phyloP scores from a whole-genome alignment of 2,888 invertebrate genomes.

The Capitulum mitella region DNA sequence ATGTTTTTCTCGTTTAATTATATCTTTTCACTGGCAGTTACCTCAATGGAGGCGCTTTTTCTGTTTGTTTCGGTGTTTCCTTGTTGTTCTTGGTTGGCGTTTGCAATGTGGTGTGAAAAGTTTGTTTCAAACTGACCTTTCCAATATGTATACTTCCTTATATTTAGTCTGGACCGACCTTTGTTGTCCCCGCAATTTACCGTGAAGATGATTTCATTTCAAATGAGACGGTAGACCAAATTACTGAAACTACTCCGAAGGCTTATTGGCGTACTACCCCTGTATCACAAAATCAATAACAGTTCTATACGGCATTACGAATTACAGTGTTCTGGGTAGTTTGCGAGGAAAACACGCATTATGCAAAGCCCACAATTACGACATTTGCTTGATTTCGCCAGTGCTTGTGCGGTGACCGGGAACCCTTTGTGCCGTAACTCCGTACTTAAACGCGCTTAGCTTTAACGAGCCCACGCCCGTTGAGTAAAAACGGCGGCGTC shows the following conservation, averaged over 20 bases:
- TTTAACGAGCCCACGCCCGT: no score
- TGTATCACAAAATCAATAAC: constrained; percentile 13
- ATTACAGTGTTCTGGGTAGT: not conserved
- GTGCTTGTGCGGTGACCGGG: not conserved
- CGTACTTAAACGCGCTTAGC: no score
- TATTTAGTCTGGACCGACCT: not conserved
- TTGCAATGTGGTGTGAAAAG: not conserved
- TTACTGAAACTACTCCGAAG: not conserved
- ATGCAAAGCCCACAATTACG: not conserved
- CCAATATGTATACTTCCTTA: not conserved
- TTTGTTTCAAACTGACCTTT: constrained; percentile 8
- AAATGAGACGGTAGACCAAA: constrained; percentile 8
- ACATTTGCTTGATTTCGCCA: not conserved
- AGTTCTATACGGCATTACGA: not conserved
- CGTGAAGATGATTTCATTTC: constrained; percentile 2
- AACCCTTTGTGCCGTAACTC: no score
- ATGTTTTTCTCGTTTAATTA: not conserved
- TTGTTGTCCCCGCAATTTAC: not conserved
- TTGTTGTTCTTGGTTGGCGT: constrained; percentile 10
- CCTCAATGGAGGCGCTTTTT: not conserved
- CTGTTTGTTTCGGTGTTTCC: not conserved
- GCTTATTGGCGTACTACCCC: not conserved
- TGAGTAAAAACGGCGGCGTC: no score
- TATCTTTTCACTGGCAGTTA: not conserved
- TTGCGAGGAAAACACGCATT: constrained; percentile 17